Evolutionary conservation across 2,113 vertebrate genomes (phyloP).

Genomic region (Cyprinodon tularosa): DNA sequence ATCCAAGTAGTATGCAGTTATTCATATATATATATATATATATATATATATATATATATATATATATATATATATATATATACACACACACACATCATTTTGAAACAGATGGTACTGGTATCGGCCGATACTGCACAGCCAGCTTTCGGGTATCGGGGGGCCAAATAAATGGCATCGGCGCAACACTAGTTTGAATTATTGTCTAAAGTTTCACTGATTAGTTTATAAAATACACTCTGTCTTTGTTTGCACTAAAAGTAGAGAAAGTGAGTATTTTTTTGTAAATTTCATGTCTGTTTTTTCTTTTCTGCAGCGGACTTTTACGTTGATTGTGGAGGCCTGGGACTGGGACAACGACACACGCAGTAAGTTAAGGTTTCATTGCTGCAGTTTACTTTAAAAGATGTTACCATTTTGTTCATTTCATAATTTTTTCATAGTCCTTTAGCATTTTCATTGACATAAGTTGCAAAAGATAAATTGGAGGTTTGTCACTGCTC

Average conservation of each 20-base stretch:
- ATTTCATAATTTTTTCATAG: not conserved
- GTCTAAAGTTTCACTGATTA: not conserved
- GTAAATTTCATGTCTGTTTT: slow-evolving; percentile 1
- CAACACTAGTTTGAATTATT: not conserved
- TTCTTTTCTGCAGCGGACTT: slow-evolving; percentile 84
- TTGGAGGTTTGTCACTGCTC: no score
- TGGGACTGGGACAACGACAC: slow-evolving; percentile 97
- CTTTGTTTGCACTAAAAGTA: not conserved
- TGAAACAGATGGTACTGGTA: no score
- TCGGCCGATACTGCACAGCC: no score
- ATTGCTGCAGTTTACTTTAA: not conserved
- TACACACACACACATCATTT: no score
- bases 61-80: no score
- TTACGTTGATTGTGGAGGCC: slow-evolving; percentile 91
- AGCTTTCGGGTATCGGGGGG: no score
- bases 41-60: no score
- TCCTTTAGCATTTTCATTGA: not conserved
- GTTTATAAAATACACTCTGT: not conserved
- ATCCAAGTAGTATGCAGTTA: no score
- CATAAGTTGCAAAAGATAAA: no score
- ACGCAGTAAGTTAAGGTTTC: slow-evolving; percentile 83
- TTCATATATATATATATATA: no score
- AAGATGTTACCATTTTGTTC: no score
- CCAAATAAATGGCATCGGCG: no score
- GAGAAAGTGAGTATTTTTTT: not conserved